Evolutionary conservation across 2,797 vertebrate species (phyloP).

Genomic region (Acipenser ruthenus): DNA sequence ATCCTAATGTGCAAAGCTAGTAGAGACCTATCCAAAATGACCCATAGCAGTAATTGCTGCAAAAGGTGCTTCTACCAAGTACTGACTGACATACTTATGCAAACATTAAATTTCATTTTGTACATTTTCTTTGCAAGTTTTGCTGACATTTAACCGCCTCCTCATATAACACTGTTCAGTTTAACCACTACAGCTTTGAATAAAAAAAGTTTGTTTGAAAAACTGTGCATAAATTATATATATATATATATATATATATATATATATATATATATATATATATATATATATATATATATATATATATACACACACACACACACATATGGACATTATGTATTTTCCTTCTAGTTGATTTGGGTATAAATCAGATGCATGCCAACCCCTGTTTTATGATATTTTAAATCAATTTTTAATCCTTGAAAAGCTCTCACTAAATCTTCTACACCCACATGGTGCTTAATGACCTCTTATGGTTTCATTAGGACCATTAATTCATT

Average conservation of each 20-base stretch:
- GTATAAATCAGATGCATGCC: slow-evolving; percentile 44
- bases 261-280: slow-evolving; percentile 1
- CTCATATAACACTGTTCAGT: no score
- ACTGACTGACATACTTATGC: no score
- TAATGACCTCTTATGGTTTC: slow-evolving; percentile 34
- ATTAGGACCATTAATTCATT: slow-evolving; percentile 22
- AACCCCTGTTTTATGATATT: slow-evolving; percentile 57
- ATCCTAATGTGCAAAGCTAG: no score
- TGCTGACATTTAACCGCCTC: no score
- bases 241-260: slow-evolving; percentile 13
- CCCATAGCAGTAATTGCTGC: no score
- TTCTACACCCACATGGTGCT: slow-evolving; percentile 36
- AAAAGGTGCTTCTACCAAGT: no score
- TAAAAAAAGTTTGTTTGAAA: no score
- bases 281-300: slow-evolving; percentile 16
- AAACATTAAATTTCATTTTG: no score
- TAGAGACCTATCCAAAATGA: no score
- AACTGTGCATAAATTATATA: no score
- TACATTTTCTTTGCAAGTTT: no score
- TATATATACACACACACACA: neutral
- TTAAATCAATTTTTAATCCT: slow-evolving; percentile 43
- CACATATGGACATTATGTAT: neutral
- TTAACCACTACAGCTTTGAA: no score
- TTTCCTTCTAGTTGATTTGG: slow-evolving; percentile 44
- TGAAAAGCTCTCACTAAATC: slow-evolving; percentile 43